phyloP scores from a whole-genome alignment of 2,797 vertebrate genomes.

The Gobionotothen gibberifrons region DNA sequence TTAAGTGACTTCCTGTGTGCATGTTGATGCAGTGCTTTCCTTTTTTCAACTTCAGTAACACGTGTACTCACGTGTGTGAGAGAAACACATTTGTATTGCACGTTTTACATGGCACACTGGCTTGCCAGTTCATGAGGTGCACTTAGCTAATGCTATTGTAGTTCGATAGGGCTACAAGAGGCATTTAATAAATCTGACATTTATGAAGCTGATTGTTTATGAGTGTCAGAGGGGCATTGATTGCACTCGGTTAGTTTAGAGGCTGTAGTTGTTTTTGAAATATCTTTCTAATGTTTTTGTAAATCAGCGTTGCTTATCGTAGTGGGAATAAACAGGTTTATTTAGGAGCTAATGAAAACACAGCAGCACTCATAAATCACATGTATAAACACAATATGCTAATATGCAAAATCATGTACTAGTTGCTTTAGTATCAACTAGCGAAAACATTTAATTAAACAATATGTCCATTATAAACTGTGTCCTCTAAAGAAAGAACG shows the following conservation, averaged over 20 bases:
- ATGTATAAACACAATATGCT: neutral
- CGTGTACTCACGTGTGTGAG: neutral
- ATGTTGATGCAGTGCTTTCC: neutral
- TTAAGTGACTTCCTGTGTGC: slow-evolving; percentile 42
- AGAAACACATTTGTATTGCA: neutral
- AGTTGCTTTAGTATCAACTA: neutral
- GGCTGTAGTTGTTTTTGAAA: neutral
- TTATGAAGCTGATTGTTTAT: slow-evolving; percentile 14
- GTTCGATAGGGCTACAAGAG: neutral
- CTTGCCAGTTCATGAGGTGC: slow-evolving; percentile 8
- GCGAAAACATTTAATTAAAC: neutral
- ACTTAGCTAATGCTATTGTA: neutral
- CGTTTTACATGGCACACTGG: neutral
- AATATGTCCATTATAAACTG: neutral
- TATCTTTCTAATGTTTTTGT: neutral
- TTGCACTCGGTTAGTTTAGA: neutral
- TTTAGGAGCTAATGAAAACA: neutral
- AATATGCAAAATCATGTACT: neutral
- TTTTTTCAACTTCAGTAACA: neutral
- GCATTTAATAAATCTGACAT: slow-evolving; percentile 28
- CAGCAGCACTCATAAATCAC: neutral
- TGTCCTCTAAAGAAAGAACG: no score
- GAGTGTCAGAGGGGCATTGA: slow-evolving; percentile 5
- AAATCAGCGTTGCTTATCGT: neutral
- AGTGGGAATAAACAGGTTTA: neutral